A percentile compares a stretch with the other conserved stretches of the same genome.
Conservation (phyloP, 2,888 invertebrate genomes). For the Sminthurinus aureus region DNA sequence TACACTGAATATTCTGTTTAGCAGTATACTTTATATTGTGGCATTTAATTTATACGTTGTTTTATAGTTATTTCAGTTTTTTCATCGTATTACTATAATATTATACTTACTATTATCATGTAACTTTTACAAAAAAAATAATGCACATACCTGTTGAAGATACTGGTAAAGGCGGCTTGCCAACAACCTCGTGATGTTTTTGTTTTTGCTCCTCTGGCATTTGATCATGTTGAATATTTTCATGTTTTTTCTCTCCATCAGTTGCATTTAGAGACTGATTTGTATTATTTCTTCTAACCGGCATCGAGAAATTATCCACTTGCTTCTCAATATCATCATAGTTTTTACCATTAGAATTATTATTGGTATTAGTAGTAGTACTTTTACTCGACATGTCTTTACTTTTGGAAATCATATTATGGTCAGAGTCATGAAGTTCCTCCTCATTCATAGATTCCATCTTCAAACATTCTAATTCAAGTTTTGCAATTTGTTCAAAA, state of each 20-base stretch:
- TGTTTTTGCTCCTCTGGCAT: background rate
- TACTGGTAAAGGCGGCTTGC: slow-evolving; percentile 49
- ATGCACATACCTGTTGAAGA: slow-evolving; percentile 13
- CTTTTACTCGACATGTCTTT: background rate
- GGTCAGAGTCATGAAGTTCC: background rate
- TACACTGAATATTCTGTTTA: too few species aligned
- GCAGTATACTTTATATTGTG: too few species aligned
- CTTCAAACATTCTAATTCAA: slow-evolving; percentile 45
- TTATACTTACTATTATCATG: background rate
- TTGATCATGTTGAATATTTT: too few species aligned
- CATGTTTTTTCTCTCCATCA: too few species aligned
- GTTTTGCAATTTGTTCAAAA: slow-evolving; percentile 51
- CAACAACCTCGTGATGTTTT: background rate
- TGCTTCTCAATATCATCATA: background rate
- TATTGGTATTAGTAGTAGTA: background rate
- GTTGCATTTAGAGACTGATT: too few species aligned
- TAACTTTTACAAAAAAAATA: slow-evolving; percentile 1
- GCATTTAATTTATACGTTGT: too few species aligned
- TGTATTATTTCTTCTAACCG: too few species aligned
- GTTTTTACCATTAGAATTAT: background rate
- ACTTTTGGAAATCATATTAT: too few species aligned
- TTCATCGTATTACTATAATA: too few species aligned
- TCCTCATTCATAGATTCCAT: slow-evolving; percentile 17
- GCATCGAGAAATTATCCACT: too few species aligned
- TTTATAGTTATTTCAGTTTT: too few species aligned